phyloP scores from a whole-genome alignment of 1,140 invertebrate species.

The Nasonia giraulti region DNA sequence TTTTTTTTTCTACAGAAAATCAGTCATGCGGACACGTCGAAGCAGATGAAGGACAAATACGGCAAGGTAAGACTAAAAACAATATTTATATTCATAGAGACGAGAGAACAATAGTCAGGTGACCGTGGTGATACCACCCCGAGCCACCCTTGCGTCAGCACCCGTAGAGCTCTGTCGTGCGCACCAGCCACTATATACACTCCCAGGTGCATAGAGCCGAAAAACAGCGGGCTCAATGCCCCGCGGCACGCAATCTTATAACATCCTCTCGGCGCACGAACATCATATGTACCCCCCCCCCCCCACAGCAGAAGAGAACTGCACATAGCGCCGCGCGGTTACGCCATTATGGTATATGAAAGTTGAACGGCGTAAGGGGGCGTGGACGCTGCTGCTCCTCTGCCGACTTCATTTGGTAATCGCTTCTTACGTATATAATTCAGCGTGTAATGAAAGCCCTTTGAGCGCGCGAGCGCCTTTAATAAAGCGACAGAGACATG shows the following conservation, averaged over 20 bases:
- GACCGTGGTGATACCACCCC: constrained; percentile 49
- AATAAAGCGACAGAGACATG: not conserved
- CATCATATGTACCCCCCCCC: not conserved
- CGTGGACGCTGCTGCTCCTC: constrained; percentile 69
- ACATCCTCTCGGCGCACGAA: not conserved
- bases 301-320: not conserved
- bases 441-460: constrained; percentile 39
- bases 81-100: no score
- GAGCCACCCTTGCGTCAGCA: constrained; percentile 60
- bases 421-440: constrained; percentile 57
- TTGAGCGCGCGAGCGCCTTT: constrained; percentile 23
- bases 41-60: no score
- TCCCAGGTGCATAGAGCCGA: constrained; percentile 54
- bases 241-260: constrained; percentile 69
- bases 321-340: constrained; percentile 63
- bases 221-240: constrained; percentile 64
- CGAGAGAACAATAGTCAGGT: not conserved
- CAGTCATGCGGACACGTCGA: no score
- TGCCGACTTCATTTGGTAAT: constrained; percentile 74
- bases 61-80: no score
- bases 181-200: not conserved
- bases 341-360: constrained; percentile 67
- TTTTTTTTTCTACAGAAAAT: no score
- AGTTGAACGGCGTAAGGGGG: constrained; percentile 67
- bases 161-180: constrained; percentile 52